Evolutionary conservation across 2,797 vertebrate species (phyloP).

Genomic region (Hylomyscus alleni): DNA sequence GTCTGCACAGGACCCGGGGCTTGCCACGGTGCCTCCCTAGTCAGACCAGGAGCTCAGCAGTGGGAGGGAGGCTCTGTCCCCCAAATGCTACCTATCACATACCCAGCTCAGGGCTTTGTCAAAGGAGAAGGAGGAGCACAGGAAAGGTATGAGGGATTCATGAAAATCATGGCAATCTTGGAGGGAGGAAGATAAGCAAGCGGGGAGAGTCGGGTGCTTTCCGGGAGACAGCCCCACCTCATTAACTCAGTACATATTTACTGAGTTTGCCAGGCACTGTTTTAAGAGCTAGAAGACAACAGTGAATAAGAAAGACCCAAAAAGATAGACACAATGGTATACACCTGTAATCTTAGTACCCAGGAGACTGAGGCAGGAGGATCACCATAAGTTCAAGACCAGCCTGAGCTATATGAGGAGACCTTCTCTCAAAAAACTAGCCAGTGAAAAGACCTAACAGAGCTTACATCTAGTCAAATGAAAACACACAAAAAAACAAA

Average conservation of each 20-base stretch:
- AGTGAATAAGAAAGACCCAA: constrained; percentile 36
- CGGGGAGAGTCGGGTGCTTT: neutral
- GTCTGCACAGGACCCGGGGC: neutral
- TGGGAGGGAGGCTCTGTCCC: neutral
- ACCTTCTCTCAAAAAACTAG: neutral
- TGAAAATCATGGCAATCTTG: neutral
- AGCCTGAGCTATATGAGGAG: neutral
- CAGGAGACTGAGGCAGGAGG: neutral
- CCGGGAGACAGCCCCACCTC: neutral
- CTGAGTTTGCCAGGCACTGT: neutral
- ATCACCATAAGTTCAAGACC: neutral
- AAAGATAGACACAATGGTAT: neutral
- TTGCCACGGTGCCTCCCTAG: neutral
- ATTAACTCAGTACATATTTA: neutral
- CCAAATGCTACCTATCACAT: neutral
- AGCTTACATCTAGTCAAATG: neutral
- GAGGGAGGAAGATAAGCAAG: neutral
- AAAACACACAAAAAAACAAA: constrained; percentile 13
- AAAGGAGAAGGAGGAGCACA: neutral
- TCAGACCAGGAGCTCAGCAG: neutral
- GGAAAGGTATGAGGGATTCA: neutral
- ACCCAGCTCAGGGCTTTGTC: neutral
- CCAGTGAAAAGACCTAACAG: neutral
- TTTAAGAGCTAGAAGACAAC: neutral
- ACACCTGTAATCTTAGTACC: neutral